phyloP scores from a whole-genome alignment of 2,797 vertebrate species.

The Mormyrus hasselquistii region DNA sequence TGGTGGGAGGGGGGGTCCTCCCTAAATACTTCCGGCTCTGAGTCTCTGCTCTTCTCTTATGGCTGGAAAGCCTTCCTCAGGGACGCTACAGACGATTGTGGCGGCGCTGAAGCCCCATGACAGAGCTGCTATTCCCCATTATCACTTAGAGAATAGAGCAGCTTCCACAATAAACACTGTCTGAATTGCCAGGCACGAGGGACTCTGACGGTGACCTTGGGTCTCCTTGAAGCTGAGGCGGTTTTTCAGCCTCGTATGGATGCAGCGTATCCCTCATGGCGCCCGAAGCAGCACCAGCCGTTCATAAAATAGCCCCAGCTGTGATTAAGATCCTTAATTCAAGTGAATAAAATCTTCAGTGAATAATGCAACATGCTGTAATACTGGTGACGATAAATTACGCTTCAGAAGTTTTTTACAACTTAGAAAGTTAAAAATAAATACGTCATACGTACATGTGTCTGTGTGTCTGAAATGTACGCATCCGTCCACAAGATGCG shows the following conservation, averaged over 20 bases:
- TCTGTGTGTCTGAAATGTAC: not conserved
- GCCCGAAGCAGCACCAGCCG: not conserved
- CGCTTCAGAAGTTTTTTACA: not conserved
- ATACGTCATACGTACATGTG: not conserved
- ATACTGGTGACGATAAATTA: not conserved
- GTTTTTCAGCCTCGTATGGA: not conserved
- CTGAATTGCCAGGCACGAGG: not conserved
- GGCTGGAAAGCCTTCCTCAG: not conserved
- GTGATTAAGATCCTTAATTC: conserved; percentile 23
- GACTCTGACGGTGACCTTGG: not conserved
- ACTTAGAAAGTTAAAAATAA: not conserved
- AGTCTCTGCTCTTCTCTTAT: not conserved
- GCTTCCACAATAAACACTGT: conserved; percentile 14
- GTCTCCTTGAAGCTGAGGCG: not conserved
- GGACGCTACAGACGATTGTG: not conserved
- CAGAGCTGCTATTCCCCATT: not conserved
- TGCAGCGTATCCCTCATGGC: not conserved
- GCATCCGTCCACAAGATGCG: not conserved
- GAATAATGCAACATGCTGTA: conserved; percentile 13
- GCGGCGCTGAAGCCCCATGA: not conserved
- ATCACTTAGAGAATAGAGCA: conserved; percentile 6
- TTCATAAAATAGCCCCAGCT: conserved; percentile 8
- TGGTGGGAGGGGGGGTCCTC: not conserved
- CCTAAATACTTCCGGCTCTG: not conserved
- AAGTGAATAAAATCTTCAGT: not conserved